Base-by-base conservation (phyloP, 2,113 vertebrate genomes). In the Trichomycterus rosablanca region DNA sequence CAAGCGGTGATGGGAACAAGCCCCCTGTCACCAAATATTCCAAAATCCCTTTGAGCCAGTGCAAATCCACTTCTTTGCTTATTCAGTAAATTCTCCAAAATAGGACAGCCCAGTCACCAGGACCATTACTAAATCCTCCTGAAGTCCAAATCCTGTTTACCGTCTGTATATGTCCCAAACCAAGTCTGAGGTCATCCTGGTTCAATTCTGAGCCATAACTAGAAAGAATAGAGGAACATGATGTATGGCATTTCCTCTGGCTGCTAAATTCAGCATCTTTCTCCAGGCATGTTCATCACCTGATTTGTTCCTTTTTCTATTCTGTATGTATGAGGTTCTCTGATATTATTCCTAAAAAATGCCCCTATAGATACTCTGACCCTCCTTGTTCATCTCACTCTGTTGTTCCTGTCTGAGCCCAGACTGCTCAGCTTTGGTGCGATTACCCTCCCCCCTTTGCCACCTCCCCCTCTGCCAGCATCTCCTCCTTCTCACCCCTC, bases 391-490 rank as follows among this genome's bases (percentile, higher is more conserved):
- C 75, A 75, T 72, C 68, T 67, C 63, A 58, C 66, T 57, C 69
- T 68, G 65, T 74, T 80, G 69, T 74, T 79, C 74, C 74, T 61
- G 78, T 77, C 68, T 75, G 62, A 37, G 59, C 76, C 74, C 81
- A 84, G 80, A 84, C 78, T 72, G 78, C 75, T 82, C 75, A 68
- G 76, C 74, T 74, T 73, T 75, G 74, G 74, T 81, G 70, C 77
- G 77, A 78, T 82, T 78, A 75, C 52, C 83, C 77, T 78, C 78
- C 82, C 81, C 83, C 66, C 69, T 67, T 59, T 65, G 9, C 34
- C 9, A 8, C 34, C 9, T 35, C 34, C 14, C 37, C 12, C n/a
- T n/a, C 37, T n/a, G 42, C 68, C 67, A 43, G 67, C 73, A 34
- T 44, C 58, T 60, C 71, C 66, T 59, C 71, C 53, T 45, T 50